Evolutionary conservation across 2,797 vertebrate genomes (phyloP).

Genomic region (Rhyacichthys aspro): DNA sequence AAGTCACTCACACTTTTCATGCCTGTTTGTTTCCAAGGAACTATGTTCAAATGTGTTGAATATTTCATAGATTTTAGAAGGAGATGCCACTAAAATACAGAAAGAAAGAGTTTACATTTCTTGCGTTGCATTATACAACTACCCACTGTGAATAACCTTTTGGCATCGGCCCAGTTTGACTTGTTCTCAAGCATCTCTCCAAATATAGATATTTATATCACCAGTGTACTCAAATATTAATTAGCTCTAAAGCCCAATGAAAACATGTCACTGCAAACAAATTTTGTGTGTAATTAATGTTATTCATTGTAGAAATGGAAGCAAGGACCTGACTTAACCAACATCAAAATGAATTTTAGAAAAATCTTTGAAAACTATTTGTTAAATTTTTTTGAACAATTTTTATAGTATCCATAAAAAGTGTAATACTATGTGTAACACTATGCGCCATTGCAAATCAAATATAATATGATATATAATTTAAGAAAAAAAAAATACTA

Average conservation of each 20-base stretch:
- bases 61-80: neutral
- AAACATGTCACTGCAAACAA: neutral
- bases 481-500: no score
- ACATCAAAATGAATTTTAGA: no score
- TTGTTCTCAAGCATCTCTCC: no score
- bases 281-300: neutral
- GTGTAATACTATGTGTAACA: no score
- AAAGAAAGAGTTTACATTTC: neutral
- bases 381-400: no score
- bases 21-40: slow-evolving; percentile 4
- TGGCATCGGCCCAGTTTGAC: neutral
- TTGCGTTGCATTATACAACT: slow-evolving; percentile 6
- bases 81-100: no score
- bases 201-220: no score
- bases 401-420: no score
- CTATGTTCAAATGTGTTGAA: neutral
- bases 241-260: slow-evolving; percentile 8
- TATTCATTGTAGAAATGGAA: neutral
- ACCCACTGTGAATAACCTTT: slow-evolving; percentile 14
- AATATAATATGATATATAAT: no score
- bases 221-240: no score
- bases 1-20: neutral
- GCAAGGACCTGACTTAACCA: neutral
- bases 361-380: no score
- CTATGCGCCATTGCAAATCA: no score